Evolutionary conservation across 2,113 vertebrate genomes (phyloP).

Genomic region (Tautogolabrus adspersus): DNA sequence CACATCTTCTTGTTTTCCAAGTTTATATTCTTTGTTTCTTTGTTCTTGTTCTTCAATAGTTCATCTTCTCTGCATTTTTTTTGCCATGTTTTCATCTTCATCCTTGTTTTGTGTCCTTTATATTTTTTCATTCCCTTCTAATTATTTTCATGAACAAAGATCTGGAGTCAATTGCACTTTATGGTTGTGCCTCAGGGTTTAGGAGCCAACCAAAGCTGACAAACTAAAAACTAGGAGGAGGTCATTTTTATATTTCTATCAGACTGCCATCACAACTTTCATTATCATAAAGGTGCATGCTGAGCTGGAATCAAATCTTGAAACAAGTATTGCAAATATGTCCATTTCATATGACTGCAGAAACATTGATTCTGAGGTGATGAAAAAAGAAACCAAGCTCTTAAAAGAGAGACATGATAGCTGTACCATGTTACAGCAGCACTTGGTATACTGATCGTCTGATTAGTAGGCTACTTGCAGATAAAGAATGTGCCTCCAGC

Average conservation of each 20-base stretch:
- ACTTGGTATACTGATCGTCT: not conserved
- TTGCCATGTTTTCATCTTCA: not conserved
- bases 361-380: not conserved
- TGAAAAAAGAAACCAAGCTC: not conserved
- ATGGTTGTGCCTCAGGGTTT: not conserved
- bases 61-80: too few species aligned
- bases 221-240: not conserved
- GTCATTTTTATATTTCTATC: not conserved
- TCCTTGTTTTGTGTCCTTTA: not conserved
- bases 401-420: not conserved
- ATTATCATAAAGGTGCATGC: not conserved
- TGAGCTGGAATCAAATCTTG: not conserved
- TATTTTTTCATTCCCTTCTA: not conserved
- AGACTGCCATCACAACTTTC: not conserved
- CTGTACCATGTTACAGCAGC: too few species aligned
- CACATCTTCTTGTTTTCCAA: too few species aligned
- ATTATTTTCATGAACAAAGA: not conserved
- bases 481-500: not conserved
- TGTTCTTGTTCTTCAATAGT: too few species aligned
- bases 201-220: not conserved
- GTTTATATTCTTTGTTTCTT: too few species aligned
- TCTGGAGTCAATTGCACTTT: not conserved
- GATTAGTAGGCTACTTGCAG: not conserved
- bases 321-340: not conserved
- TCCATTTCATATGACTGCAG: not conserved